A percentile compares a stretch with the other conserved stretches of the same genome.
Evolutionary conservation across 2,888 invertebrate genomes (phyloP).

Genomic region (Mythimna loreyi): DNA sequence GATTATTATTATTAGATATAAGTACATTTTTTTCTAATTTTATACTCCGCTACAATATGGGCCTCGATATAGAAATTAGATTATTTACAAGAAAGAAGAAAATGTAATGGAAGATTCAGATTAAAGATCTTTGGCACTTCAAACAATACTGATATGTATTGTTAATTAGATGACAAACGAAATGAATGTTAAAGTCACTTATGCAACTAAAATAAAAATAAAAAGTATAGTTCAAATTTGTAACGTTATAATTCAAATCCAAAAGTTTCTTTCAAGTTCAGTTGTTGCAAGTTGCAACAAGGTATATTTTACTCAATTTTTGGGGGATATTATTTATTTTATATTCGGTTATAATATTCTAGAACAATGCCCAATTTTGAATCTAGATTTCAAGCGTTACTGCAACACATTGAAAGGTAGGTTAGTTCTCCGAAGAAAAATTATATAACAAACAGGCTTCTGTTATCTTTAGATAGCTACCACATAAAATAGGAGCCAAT

Average conservation of each 20-base stretch:
- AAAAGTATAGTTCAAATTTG: background rate
- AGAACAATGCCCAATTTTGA: constrained; percentile 3
- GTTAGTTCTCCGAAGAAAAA: background rate
- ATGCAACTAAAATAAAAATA: background rate
- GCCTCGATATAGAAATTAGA: constrained; percentile 38
- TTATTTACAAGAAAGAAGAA: constrained; percentile 21
- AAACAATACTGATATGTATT: constrained; percentile 55
- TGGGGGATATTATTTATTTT: background rate
- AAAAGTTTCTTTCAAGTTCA: background rate
- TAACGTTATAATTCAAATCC: constrained; percentile 1
- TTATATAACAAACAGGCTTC: background rate
- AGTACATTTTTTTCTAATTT: constrained; percentile 37
- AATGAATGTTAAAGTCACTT: background rate
- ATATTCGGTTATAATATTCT: background rate
- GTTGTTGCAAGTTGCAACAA: constrained; percentile 9
- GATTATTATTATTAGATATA: constrained; percentile 48
- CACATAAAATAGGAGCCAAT: constrained; percentile 7
- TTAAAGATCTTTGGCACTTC: constrained; percentile 51
- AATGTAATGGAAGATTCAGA: background rate
- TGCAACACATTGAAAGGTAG: too few species aligned
- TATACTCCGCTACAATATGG: constrained; percentile 30
- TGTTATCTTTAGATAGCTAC: constrained; percentile 2
- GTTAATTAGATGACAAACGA: constrained; percentile 17
- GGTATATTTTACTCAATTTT: background rate
- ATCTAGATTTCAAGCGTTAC: background rate